Base-by-base conservation (phyloP, 2,888 invertebrate genomes). In the Oscheius sp. region DNA sequence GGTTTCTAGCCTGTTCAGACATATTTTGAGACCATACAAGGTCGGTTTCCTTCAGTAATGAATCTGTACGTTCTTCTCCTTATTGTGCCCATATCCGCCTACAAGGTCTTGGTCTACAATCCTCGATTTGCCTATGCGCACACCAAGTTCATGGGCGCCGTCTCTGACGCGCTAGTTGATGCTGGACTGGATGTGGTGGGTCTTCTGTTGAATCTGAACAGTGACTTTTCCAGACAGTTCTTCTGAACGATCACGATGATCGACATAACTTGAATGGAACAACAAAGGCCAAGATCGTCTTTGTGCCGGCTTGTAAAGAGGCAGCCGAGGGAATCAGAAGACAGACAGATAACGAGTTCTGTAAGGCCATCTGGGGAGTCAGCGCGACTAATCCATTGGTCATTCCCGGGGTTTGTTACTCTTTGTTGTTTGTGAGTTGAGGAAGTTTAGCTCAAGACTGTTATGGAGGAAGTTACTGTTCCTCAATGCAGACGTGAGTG, bases 41-140 rank as follows among this genome's bases (percentile, higher is more conserved):
- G 21, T 21, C 21, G 21, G 21, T 21, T 21, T 21, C 21, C 21
- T 60, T 60, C 42, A 60, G 60, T 60, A 42, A 60, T 60, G 60
- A 60, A 37, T 13, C 60, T 60, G 11, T 35, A 35, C n/a, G 35
- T 60, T 11, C 11, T 35, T n/a, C 33, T 37, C 35, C 35, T 60
- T 10, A 2, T 60, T 4, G 29, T 4, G 11, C 29, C 29, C 53
- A 13, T 13, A 53, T 53, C 21, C 48, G 47, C 33, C 37, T 66
- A 66, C 37, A 70, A 70, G 21, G 58, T 70, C 7, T 55, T 70
- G 3, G 70, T 70, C 47, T 70, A 70, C 48, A 70, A 70, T 58
- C 48, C 58, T 29, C 57, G 59, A 1, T 70, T 70, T 32, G 70
- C 70, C 32, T 70, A 57, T 21, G 70, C 70, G 35, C 70, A 70